Evolutionary conservation across 2,888 invertebrate genomes (phyloP).

Genomic region (Cryptops parisi): DNA sequence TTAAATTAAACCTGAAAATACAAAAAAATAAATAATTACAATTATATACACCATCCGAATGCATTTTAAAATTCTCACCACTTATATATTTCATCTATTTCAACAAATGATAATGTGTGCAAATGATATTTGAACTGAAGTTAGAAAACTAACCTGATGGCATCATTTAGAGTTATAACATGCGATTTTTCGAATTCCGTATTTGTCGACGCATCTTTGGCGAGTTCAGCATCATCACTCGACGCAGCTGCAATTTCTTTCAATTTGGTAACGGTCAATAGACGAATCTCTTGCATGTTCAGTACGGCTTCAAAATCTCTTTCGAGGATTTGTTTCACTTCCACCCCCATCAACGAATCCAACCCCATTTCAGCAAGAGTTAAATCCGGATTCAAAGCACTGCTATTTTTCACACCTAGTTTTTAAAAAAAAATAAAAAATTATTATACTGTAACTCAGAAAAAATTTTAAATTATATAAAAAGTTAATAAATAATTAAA

Average conservation of each 20-base stretch:
- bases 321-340: constrained; percentile 92
- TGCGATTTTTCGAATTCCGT: background rate
- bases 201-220: background rate
- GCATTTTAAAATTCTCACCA: no score
- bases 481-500: background rate
- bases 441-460: background rate
- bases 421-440: constrained; percentile 3
- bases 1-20: constrained; percentile 11
- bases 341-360: constrained; percentile 98
- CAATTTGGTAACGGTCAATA: constrained; percentile 60
- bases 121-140: no score
- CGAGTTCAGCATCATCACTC: no score
- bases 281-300: constrained; percentile 79
- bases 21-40: background rate
- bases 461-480: background rate
- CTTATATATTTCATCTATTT: no score
- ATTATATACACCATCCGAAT: background rate
- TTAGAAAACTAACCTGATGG: no score
- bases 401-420: constrained; percentile 67
- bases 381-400: constrained; percentile 55
- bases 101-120: no score
- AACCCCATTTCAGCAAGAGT: constrained; percentile 89
- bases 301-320: constrained; percentile 80
- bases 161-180: no score
- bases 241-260: constrained; percentile 33